These are phyloP conservation scores for Ophioninae sp. DNA, from an alignment of 2,888 invertebrate genomes.

Conservation along the genomic window DNA sequence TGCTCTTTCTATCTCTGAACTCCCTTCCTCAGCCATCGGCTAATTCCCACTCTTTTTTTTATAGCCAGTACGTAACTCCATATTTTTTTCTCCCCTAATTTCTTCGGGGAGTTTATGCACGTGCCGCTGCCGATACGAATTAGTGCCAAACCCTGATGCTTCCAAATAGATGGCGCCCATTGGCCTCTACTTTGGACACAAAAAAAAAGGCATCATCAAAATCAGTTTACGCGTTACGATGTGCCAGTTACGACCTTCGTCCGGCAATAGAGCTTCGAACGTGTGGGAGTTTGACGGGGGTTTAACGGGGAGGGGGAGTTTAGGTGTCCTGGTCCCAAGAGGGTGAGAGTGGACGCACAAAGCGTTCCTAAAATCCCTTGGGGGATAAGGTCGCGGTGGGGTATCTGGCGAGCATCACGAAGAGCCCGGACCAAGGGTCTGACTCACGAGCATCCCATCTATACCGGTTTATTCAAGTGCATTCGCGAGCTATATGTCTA, in stretches of 20 bases:
- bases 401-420: conserved; percentile 57
- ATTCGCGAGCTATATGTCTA: conserved; percentile 29
- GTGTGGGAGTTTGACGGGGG: not conserved
- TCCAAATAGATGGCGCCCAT: not conserved
- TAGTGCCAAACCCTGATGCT: conserved; percentile 52
- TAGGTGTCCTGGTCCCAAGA: conserved; percentile 29
- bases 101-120: conserved; percentile 66
- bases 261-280: not conserved
- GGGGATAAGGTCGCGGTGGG: conserved; percentile 45
- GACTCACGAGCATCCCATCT: conserved; percentile 53
- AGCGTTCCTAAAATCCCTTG: conserved; percentile 57
- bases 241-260: conserved; percentile 22
- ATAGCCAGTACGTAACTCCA: conserved; percentile 13
- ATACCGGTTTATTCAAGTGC: conserved; percentile 50
- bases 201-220: not conserved
- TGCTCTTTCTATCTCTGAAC: conserved; percentile 30
- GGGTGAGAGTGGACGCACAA: conserved; percentile 61
- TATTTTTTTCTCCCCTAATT: conserved; percentile 44
- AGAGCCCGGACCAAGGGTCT: conserved; percentile 38
- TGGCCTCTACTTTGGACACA: not conserved
- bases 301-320: conserved; percentile 23
- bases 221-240: not conserved
- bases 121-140: conserved; percentile 67
- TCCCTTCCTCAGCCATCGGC: conserved; percentile 11
- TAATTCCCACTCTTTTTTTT: conserved; percentile 25